Conservation (phyloP, 2,888 invertebrate species). For the Troides helena region DNA sequence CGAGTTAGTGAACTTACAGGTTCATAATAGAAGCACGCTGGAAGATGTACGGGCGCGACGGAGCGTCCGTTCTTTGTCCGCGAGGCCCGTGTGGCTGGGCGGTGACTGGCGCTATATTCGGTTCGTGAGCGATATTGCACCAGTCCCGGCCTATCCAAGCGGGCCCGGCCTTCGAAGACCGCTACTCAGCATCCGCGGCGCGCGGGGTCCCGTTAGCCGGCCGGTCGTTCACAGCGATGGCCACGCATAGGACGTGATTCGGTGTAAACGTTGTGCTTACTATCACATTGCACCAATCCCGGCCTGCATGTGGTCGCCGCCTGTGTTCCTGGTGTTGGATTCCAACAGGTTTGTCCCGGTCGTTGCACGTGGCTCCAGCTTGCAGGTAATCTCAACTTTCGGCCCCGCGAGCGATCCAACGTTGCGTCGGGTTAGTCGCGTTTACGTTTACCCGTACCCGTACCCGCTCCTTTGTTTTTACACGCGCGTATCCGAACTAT, state of each 20-base stretch:
- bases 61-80: conserved; percentile 66
- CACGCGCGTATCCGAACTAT: neutral
- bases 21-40: conserved; percentile 31
- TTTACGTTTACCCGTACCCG: neutral
- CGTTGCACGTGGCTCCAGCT: conserved; percentile 39
- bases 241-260: conserved; percentile 79
- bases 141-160: conserved; percentile 81
- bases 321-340: conserved; percentile 44
- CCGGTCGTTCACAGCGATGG: conserved; percentile 75
- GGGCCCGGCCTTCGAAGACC: conserved; percentile 72
- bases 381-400: conserved; percentile 35
- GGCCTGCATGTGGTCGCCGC: conserved; percentile 76
- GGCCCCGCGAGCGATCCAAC: conserved; percentile 27
- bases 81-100: conserved; percentile 76
- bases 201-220: conserved; percentile 77
- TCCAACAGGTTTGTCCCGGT: conserved; percentile 30
- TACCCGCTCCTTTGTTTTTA: conserved; percentile 16
- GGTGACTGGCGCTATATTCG: conserved; percentile 79
- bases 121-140: conserved; percentile 77
- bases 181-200: conserved; percentile 77
- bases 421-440: conserved; percentile 5
- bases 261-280: conserved; percentile 76
- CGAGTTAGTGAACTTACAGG: conserved; percentile 38
- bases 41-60: conserved; percentile 45
- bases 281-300: conserved; percentile 81